Percentiles rank a stretch among this genome's conserved stretches.
Conservation (phyloP, 2,113 vertebrate species). For the Dicentrarchus labrax region DNA sequence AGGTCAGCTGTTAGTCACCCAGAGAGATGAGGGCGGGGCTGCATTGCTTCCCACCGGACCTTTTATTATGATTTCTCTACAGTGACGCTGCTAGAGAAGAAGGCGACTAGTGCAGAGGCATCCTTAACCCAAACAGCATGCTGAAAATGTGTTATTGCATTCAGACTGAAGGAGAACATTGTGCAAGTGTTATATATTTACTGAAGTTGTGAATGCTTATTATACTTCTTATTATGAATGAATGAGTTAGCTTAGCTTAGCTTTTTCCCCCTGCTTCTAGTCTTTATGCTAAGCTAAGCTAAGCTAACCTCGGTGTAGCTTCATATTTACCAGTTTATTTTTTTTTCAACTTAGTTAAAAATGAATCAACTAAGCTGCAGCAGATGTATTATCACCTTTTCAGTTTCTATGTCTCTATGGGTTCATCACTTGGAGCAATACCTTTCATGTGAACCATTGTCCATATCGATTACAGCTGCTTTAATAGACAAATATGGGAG, state of each 20-base stretch:
- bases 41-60: slow-evolving; percentile 4
- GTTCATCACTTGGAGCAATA: not conserved
- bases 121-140: not conserved
- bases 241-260: no score
- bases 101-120: not conserved
- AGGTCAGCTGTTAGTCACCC: slow-evolving; percentile 56
- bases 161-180: not conserved
- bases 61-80: slow-evolving; percentile 13
- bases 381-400: not conserved
- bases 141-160: not conserved
- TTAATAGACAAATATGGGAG: not conserved
- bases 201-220: no score
- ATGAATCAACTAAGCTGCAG: no score
- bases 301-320: not conserved
- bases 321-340: not conserved
- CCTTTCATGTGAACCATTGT: not conserved
- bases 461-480: not conserved
- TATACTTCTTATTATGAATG: no score
- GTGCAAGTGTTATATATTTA: not conserved
- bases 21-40: slow-evolving; percentile 17
- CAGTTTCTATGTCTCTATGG: not conserved
- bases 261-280: no score
- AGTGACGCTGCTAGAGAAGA: not conserved
- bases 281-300: not conserved
- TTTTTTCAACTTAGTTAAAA: not conserved